phyloP scores from a whole-genome alignment of 1,140 invertebrate genomes.

The Eurytemora carolleeae region DNA sequence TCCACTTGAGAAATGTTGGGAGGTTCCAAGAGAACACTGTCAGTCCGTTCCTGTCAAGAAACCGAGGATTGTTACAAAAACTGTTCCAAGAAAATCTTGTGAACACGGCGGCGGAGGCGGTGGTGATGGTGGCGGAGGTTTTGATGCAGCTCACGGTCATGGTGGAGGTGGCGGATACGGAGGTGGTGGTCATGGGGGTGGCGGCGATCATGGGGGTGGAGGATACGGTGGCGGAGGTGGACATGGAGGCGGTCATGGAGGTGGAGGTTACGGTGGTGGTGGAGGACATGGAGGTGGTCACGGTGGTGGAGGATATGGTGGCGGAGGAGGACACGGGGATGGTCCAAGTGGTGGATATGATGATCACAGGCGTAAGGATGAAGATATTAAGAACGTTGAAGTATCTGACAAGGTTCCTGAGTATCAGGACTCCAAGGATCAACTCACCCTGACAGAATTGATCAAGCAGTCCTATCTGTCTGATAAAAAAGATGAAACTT shows the following conservation, averaged over 20 bases:
- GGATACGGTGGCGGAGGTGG: background rate
- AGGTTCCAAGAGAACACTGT: background rate
- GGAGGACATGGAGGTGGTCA: background rate
- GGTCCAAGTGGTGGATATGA: no score
- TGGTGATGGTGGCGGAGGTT: background rate
- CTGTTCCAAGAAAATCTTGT: background rate
- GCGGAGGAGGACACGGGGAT: background rate
- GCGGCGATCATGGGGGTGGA: slow-evolving; percentile 3
- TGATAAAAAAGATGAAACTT: no score
- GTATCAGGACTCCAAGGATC: no score
- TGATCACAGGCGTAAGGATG: background rate
- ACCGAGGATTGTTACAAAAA: background rate
- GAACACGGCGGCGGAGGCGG: background rate
- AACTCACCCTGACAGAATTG: no score
- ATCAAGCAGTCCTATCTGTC: no score
- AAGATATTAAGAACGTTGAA: background rate
- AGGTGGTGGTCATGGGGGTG: background rate
- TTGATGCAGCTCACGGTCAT: background rate
- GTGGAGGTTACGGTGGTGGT: background rate
- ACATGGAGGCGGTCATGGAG: background rate
- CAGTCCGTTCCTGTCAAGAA: background rate
- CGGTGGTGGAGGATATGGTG: slow-evolving; percentile 3
- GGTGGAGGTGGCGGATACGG: background rate
- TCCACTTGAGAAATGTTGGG: background rate
- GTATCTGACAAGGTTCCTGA: no score